Evolutionary conservation across 2,888 invertebrate species (phyloP).

Genomic region (Plebejus melissa): DNA sequence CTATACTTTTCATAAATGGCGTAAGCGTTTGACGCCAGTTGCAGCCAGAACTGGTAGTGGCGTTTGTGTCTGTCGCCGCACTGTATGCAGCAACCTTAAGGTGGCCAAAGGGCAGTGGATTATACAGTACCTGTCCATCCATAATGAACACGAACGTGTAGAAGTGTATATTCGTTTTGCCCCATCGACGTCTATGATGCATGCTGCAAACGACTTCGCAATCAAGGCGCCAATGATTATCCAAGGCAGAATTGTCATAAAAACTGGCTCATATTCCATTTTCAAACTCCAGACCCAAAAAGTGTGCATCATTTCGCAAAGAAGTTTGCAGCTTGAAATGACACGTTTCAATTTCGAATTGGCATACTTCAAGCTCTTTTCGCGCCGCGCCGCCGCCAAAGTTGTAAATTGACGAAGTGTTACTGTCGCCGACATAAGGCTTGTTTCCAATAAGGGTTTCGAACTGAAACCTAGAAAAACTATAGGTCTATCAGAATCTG

Average conservation of each 20-base stretch:
- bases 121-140: too few species aligned
- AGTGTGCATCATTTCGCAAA: background rate
- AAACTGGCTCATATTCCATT: background rate
- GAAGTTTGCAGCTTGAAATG: constrained; percentile 3
- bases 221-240: background rate
- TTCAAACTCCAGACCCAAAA: background rate
- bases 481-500: too few species aligned
- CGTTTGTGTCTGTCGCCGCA: too few species aligned
- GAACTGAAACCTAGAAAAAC: background rate
- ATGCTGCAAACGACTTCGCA: too few species aligned
- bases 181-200: too few species aligned
- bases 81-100: too few species aligned
- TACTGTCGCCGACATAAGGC: background rate
- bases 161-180: too few species aligned
- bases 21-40: too few species aligned
- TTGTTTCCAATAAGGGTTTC: background rate
- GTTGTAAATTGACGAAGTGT: constrained; percentile 5
- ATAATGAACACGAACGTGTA: too few species aligned
- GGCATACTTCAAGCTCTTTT: background rate
- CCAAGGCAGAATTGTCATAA: background rate
- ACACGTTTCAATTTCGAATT: background rate
- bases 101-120: too few species aligned
- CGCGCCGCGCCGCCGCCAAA: background rate
- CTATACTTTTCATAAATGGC: background rate
- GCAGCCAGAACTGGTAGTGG: too few species aligned